These are phyloP conservation scores for Diarsia rubi DNA, from an alignment of 2,888 invertebrate genomes.

Conservation along the genomic window DNA sequence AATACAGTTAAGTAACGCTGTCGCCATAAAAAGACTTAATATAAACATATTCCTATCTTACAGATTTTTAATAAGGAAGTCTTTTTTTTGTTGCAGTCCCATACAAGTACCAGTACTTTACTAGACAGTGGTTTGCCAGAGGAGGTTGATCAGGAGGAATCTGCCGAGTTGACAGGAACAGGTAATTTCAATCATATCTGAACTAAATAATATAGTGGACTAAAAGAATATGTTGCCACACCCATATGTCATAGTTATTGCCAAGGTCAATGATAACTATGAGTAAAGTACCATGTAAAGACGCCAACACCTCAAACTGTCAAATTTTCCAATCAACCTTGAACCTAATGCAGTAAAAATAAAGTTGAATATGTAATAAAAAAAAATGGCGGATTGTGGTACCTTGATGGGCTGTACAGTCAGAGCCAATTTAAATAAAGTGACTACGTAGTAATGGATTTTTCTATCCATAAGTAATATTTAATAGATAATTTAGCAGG, in stretches of 20 bases:
- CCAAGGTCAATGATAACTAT: background rate
- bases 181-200: conserved; percentile 79
- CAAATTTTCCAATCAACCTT: too few species aligned
- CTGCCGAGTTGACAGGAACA: conserved; percentile 92
- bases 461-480: background rate
- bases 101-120: conserved; percentile 79
- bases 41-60: too few species aligned
- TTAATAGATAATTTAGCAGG: background rate
- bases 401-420: too few species aligned
- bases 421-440: background rate
- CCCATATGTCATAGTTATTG: background rate
- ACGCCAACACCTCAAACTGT: too few species aligned
- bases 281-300: background rate
- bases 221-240: background rate
- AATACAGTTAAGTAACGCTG: conserved; percentile 34
- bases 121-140: conserved; percentile 71
- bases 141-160: conserved; percentile 90
- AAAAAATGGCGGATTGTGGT: too few species aligned
- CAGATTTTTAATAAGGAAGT: background rate
- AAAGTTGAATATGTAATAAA: too few species aligned
- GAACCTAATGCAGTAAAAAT: too few species aligned
- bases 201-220: background rate
- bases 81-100: conserved; percentile 76
- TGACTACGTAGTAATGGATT: background rate
- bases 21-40: conserved; percentile 3